phyloP scores from a whole-genome alignment of 2,113 vertebrate genomes.

The Malurus cyaneus region DNA sequence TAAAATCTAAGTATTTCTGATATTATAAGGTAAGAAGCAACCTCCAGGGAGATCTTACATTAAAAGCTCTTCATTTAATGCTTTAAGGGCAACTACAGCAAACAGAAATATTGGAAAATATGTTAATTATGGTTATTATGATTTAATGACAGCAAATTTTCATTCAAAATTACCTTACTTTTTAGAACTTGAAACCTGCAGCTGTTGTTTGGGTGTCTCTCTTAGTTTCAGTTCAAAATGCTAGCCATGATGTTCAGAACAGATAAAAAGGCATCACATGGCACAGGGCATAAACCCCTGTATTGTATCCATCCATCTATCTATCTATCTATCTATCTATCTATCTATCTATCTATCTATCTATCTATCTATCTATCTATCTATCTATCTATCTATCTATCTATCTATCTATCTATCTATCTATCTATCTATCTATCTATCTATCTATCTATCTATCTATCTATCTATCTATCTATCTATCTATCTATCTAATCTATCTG shows the following conservation, averaged over 20 bases:
- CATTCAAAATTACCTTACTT: background rate
- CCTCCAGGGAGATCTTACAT: background rate
- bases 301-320: background rate
- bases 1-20: background rate
- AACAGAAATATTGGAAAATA: background rate
- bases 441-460: too few relatives aligned
- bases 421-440: too few relatives aligned
- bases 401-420: background rate
- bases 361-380: too few relatives aligned
- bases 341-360: too few relatives aligned
- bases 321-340: too few relatives aligned
- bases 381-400: background rate
- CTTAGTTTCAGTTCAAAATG: background rate
- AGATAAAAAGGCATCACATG: accelerated
- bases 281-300: background rate
- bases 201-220: background rate
- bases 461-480: too few relatives aligned
- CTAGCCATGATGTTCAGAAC: background rate
- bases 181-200: background rate
- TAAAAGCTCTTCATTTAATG: background rate
- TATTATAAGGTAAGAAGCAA: background rate
- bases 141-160: background rate
- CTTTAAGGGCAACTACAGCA: background rate
- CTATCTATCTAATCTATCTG: background rate
- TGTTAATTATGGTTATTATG: too few relatives aligned